These are phyloP conservation scores for Stenchaetothrips biformis DNA, from an alignment of 2,888 invertebrate genomes.

Conservation along the genomic window DNA sequence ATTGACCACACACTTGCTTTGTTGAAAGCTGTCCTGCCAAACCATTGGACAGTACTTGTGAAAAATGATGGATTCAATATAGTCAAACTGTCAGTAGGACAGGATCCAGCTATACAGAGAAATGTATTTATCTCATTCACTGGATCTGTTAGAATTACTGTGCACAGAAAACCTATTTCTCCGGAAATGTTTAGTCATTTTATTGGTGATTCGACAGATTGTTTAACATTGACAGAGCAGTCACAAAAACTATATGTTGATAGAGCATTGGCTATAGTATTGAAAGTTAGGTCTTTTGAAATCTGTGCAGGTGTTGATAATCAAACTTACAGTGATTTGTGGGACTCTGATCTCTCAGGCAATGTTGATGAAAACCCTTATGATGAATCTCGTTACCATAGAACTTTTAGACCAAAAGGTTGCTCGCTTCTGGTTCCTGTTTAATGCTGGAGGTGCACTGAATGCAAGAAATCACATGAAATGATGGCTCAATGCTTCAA, in stretches of 20 bases:
- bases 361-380: background rate
- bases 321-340: background rate
- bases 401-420: background rate
- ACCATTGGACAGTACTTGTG: background rate
- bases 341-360: background rate
- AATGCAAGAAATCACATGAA: background rate
- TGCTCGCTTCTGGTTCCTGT: background rate
- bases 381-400: background rate
- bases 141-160: background rate
- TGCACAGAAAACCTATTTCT: background rate
- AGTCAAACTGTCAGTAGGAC: background rate
- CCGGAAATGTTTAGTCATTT: background rate
- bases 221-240: background rate
- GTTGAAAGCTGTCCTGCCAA: background rate
- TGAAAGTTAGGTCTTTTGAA: background rate
- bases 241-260: background rate
- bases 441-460: background rate
- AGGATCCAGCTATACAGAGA: background rate
- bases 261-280: background rate
- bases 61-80: background rate
- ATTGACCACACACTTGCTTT: background rate
- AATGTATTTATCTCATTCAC: background rate
- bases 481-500: too few relatives aligned
- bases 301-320: background rate
- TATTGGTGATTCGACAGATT: background rate